Base-by-base conservation (phyloP, 2,888 invertebrate species). In the Aphodius granarius region DNA sequence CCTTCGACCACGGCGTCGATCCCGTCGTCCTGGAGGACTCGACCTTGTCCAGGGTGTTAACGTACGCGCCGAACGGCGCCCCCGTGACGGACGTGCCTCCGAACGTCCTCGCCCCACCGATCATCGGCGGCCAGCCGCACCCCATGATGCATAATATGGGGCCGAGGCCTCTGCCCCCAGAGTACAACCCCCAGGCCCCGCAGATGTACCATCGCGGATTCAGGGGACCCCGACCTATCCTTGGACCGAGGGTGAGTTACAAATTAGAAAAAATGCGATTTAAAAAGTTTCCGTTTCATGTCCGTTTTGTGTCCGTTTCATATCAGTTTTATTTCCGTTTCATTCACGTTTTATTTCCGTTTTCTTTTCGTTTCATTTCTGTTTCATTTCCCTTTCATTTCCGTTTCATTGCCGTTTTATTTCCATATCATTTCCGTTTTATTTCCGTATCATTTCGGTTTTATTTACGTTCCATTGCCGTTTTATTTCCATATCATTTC, bases 1-100 rank as follows among this genome's bases (percentile, higher is more conserved):
- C 95, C 4, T 99, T 93, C 90, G 98, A 99, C 88, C 99, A 99
- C 89, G 99, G 99, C 5, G 91, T 93, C 0, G 98, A 99, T 87
- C 98, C 99, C 0, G 96, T 99, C 0, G 96, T 99, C 0, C 89
- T 99, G 23, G 98, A 98, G 83, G 97, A 97, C 84, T 92, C 95
- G 0, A 92, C 90, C 15, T 84, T 92, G 22, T 89, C 89, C 74
- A 87, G 89, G 0, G 90, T 91, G 71, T 84, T 91, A 75, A 88
- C 88, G 9, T 90, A 89, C 76, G 88, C 89, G 43, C 88, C 89
- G 0, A 88, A 89, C 78, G 87, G 88, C 78, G 81, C 82, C 72
- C 85, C 80, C 15, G 80, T 76, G 80, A 83, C 76, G 78, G 82
- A 77, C 15, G 79, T 79, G 2, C 76, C 81, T 5, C 82, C 80